These are phyloP conservation scores for Troglohyphantes excavatus DNA, from an alignment of 2,888 invertebrate genomes.

Conservation along the genomic window DNA sequence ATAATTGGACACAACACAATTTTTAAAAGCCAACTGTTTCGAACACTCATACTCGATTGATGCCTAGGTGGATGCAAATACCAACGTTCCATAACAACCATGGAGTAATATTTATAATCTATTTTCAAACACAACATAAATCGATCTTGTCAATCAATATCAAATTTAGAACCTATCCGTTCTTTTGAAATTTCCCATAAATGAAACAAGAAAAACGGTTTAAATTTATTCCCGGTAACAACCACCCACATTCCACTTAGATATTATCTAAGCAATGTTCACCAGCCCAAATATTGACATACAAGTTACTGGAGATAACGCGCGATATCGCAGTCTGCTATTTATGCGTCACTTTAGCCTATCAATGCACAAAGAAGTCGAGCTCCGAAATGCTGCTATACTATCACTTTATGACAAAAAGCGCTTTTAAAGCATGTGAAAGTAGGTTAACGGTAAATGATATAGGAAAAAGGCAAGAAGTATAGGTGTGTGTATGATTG, in stretches of 20 bases:
- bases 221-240: not conserved
- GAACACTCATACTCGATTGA: no score
- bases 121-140: no score
- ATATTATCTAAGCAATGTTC: not conserved
- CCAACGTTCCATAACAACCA: no score
- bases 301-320: conserved; percentile 19
- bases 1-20: no score
- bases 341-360: conserved; percentile 18
- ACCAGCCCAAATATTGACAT: conserved; percentile 12
- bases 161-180: no score
- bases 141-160: no score
- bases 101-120: no score
- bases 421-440: conserved; percentile 1
- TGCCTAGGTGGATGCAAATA: no score
- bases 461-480: not conserved
- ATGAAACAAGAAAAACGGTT: not conserved
- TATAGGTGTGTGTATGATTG: not conserved
- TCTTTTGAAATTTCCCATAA: no score
- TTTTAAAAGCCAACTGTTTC: no score
- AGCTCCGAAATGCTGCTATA: not conserved
- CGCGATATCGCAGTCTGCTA: not conserved
- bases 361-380: conserved; percentile 20
- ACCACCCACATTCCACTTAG: not conserved
- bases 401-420: conserved; percentile 32
- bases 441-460: conserved; percentile 1